Percentiles rank a stretch among this genome's conserved stretches.
These are phyloP conservation scores for Lepisosteus oculatus DNA, from an alignment of 2,113 vertebrate species.

Conservation along the genomic window DNA sequence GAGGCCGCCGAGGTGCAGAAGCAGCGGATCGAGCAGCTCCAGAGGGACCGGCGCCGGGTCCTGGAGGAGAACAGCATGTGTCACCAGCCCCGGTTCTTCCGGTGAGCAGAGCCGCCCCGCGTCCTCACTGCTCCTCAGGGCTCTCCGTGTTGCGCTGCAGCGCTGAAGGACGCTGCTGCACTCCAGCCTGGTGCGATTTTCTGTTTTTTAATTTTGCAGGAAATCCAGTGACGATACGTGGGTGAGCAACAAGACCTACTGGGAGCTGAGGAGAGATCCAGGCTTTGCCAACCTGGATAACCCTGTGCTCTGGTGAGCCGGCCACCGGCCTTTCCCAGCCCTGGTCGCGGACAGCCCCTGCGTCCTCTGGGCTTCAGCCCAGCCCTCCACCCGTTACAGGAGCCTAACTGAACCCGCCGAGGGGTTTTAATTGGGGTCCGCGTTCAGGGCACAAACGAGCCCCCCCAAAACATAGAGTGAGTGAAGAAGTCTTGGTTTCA, in stretches of 20 bases:
- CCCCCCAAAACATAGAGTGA: too few species aligned
- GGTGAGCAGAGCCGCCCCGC: conserved; percentile 58
- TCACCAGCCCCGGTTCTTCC: conserved; percentile 91
- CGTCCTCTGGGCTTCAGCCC: not conserved
- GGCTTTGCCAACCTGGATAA: conserved; percentile 82
- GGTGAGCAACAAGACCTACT: conserved; percentile 91
- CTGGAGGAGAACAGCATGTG: conserved; percentile 78
- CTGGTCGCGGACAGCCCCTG: not conserved
- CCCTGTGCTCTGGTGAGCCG: conserved; percentile 83
- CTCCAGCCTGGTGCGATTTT: not conserved
- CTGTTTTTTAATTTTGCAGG: conserved; percentile 52
- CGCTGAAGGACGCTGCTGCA: too few species aligned
- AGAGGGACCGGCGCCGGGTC: conserved; percentile 81
- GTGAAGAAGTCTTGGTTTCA: too few species aligned
- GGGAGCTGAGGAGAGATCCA: conserved; percentile 83
- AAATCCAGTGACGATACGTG: conserved; percentile 84
- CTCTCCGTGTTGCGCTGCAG: too few species aligned
- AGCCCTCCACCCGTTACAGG: too few species aligned
- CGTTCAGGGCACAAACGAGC: too few species aligned
- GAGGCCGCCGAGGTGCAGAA: conserved; percentile 88
- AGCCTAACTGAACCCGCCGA: too few species aligned
- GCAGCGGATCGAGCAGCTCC: conserved; percentile 89
- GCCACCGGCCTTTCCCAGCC: conserved; percentile 15
- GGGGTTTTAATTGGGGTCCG: too few species aligned
- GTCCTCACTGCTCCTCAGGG: not conserved